Conservation (phyloP, 2,888 invertebrate species). For the Rambutsinella grinnellia region DNA sequence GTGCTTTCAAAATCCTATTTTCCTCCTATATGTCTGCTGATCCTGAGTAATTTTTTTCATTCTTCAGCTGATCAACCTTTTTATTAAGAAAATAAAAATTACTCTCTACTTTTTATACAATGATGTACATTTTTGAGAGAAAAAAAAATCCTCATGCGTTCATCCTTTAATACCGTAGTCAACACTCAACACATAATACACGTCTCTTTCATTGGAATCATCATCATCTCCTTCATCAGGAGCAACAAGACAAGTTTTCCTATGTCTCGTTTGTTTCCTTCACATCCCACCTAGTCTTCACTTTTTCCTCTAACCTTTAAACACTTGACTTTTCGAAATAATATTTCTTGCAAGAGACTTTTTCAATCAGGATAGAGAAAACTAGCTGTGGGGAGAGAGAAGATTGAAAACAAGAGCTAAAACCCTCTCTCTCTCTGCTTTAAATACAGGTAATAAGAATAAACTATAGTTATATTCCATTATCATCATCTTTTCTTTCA, state of each 20-base stretch:
- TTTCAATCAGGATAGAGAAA: background rate
- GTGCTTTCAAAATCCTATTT: no score
- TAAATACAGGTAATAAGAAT: conserved; percentile 1
- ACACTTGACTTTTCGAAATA: no score
- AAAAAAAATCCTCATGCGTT: no score
- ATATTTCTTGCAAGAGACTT: no score
- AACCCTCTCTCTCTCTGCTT: background rate
- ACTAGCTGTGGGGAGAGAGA: conserved; percentile 6
- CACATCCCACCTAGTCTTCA: background rate
- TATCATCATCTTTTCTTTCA: conserved; percentile 30
- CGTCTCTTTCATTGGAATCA: conserved; percentile 19
- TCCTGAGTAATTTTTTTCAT: no score
- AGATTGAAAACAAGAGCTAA: background rate
- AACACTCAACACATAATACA: background rate
- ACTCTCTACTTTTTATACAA: no score
- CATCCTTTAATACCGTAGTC: no score
- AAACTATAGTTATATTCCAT: conserved; percentile 15
- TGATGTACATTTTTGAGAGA: no score
- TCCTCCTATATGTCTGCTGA: no score
- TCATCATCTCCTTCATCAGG: no score
- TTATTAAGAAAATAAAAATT: no score
- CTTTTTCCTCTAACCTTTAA: background rate
- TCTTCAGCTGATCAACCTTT: no score
- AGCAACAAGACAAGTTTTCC: conserved; percentile 45
- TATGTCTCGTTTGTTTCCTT: background rate